Evolutionary conservation across 1,140 invertebrate species (phyloP).

Genomic region (Lepidotrigona ventralis): DNA sequence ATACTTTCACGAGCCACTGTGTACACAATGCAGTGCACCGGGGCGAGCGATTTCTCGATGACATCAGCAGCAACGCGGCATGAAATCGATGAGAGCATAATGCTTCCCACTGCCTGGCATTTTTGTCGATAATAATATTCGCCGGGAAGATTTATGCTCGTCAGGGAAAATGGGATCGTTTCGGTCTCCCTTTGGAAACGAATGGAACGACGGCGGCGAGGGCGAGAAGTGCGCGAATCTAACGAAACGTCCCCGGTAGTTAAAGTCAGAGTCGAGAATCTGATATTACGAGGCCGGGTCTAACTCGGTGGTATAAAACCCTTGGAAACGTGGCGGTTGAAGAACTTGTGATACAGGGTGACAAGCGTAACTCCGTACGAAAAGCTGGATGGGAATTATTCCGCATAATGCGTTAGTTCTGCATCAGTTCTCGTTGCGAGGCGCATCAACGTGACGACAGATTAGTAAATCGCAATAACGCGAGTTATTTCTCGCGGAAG

Average conservation of each 20-base stretch:
- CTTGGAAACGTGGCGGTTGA: not conserved
- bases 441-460: no score
- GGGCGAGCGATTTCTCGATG: constrained; percentile 20
- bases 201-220: not conserved
- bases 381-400: not conserved
- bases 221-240: not conserved
- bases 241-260: constrained; percentile 11
- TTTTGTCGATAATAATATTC: constrained; percentile 50
- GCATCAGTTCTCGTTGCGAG: not conserved
- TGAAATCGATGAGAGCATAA: constrained; percentile 9
- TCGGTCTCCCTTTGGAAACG: not conserved
- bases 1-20: no score
- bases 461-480: not conserved
- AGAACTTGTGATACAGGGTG: not conserved
- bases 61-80: constrained; percentile 14
- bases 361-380: not conserved
- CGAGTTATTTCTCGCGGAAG: not conserved
- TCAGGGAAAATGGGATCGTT: constrained; percentile 34
- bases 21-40: no score
- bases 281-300: not conserved
- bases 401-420: not conserved
- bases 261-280: constrained; percentile 3
- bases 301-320: not conserved
- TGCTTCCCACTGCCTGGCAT: constrained; percentile 33
- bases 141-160: constrained; percentile 36